Evolutionary conservation across 2,113 vertebrate species (phyloP).

Genomic region (Pleuronectes platessa): DNA sequence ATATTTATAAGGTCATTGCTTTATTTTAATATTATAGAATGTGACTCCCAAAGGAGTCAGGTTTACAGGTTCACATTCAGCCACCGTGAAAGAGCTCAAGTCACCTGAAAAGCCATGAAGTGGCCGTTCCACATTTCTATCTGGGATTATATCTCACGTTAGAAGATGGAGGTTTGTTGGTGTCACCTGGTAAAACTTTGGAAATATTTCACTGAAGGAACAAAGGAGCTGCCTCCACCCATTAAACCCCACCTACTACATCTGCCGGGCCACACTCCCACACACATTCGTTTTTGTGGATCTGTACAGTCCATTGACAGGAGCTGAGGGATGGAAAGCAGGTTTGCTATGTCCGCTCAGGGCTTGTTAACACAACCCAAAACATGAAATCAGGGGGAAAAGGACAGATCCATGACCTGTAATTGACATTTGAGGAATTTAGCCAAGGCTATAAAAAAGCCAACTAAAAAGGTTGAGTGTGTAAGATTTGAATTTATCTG

Average conservation of each 20-base stretch:
- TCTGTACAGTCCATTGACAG: slow-evolving; percentile 60
- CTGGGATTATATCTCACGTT: too few relatives aligned
- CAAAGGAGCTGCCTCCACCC: background rate
- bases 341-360: slow-evolving; percentile 3
- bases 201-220: background rate
- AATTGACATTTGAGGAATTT: slow-evolving; percentile 24
- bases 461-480: background rate
- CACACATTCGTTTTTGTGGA: slow-evolving; percentile 41
- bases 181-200: background rate
- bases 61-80: slow-evolving; percentile 58
- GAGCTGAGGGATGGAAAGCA: slow-evolving; percentile 48
- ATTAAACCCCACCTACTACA: slow-evolving; percentile 14
- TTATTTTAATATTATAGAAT: slow-evolving; percentile 33
- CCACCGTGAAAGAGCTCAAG: background rate
- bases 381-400: slow-evolving; percentile 16
- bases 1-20: slow-evolving; percentile 58
- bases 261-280: slow-evolving; percentile 13
- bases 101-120: too few relatives aligned
- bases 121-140: too few relatives aligned
- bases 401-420: slow-evolving; percentile 12
- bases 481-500: background rate
- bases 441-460: background rate
- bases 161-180: background rate
- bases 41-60: slow-evolving; percentile 45
- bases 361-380: slow-evolving; percentile 56